Conservation (phyloP, 1,140 invertebrate species). For the Ctenoplectra terminalis region DNA sequence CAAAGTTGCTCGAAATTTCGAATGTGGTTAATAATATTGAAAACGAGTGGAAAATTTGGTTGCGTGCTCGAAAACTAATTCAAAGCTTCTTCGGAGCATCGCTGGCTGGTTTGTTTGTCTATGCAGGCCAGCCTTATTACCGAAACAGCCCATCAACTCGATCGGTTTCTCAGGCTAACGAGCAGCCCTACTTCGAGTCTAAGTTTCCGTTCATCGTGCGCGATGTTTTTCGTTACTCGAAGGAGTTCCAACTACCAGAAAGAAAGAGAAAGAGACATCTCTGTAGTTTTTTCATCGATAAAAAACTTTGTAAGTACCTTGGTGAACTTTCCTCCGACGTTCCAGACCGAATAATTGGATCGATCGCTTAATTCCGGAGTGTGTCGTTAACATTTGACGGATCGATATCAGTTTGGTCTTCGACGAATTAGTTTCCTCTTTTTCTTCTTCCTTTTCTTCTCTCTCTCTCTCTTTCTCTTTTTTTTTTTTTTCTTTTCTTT, state of each 20-base stretch:
- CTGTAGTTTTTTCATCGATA: too few relatives aligned
- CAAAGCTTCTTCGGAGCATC: neutral
- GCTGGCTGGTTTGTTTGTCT: neutral
- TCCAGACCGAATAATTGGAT: too few relatives aligned
- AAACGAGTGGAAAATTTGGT: neutral
- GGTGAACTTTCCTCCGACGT: too few relatives aligned
- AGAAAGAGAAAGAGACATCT: neutral
- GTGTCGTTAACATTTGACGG: too few relatives aligned
- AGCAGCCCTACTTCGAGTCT: neutral
- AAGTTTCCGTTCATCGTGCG: conserved; percentile 14
- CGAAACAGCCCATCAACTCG: neutral
- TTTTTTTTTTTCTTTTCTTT: too few relatives aligned
- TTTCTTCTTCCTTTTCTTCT: too few relatives aligned
- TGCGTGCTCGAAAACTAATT: neutral
- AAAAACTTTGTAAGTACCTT: too few relatives aligned
- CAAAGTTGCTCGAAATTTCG: neutral
- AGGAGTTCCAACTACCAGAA: neutral
- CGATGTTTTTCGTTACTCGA: neutral
- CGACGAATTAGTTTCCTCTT: too few relatives aligned
- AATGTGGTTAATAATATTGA: neutral
- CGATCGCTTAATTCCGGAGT: too few relatives aligned
- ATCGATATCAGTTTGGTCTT: too few relatives aligned
- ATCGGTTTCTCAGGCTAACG: conserved; percentile 28
- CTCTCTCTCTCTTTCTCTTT: too few relatives aligned
- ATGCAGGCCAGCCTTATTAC: conserved; percentile 41